Evolutionary conservation across 2,797 vertebrate genomes (phyloP).

Genomic region (Okamejei kenojei): DNA sequence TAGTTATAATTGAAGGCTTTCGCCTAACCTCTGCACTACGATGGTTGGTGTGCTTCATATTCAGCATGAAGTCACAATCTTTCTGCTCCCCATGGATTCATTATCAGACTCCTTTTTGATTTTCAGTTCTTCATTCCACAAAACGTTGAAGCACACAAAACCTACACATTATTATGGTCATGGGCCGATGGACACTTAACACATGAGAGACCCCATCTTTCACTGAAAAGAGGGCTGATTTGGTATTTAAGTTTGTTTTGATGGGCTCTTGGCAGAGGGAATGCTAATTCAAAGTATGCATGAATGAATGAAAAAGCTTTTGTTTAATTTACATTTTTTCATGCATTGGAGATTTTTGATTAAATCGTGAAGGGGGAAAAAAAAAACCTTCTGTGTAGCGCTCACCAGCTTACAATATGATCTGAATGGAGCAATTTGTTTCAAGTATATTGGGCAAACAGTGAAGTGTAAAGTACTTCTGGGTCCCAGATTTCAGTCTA

Average conservation of each 20-base stretch:
- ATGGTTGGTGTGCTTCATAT: not conserved
- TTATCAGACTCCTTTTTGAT: not conserved
- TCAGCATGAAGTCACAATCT: not conserved
- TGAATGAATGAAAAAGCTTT: not conserved
- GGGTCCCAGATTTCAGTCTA: not conserved
- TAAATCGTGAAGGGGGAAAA: slow-evolving; percentile 8
- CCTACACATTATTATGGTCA: not conserved
- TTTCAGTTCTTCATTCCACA: not conserved
- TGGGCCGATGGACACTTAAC: not conserved
- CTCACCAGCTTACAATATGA: slow-evolving; percentile 7
- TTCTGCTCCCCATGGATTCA: slow-evolving; percentile 17
- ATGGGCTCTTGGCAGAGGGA: slow-evolving; percentile 10
- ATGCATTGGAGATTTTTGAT: slow-evolving; percentile 5
- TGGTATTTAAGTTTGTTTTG: slow-evolving; percentile 18
- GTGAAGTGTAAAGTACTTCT: not conserved
- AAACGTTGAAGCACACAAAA: slow-evolving; percentile 10
- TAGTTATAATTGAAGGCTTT: not conserved
- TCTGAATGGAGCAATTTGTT: slow-evolving; percentile 17
- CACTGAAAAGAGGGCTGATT: not conserved
- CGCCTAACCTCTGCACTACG: not conserved
- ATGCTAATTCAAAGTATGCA: slow-evolving; percentile 20
- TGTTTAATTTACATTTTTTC: slow-evolving; percentile 22
- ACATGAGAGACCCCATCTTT: slow-evolving; percentile 20
- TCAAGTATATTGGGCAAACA: not conserved
- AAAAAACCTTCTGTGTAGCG: not conserved